phyloP scores from a whole-genome alignment of 2,888 invertebrate genomes.

The Spisula subtruncata region DNA sequence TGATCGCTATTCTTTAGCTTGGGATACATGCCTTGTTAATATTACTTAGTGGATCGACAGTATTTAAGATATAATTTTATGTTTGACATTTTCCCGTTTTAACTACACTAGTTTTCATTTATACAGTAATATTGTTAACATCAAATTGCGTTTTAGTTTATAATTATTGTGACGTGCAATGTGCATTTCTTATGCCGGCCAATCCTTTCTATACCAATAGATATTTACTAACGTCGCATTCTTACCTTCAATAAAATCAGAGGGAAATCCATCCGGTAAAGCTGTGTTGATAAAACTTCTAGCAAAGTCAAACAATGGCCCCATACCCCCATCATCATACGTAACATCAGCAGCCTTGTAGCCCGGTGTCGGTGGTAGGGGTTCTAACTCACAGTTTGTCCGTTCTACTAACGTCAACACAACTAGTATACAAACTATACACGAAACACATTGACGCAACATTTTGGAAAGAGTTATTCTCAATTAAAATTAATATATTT shows the following conservation, averaged over 20 bases:
- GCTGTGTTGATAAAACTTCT: constrained; percentile 71
- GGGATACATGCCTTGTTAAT: too few species aligned
- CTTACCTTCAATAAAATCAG: constrained; percentile 65
- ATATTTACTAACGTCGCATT: background rate
- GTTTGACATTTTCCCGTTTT: too few species aligned
- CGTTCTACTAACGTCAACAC: background rate
- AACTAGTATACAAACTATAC: background rate
- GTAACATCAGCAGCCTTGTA: constrained; percentile 58
- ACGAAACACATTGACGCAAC: background rate
- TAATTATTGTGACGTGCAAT: too few species aligned
- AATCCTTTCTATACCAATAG: too few species aligned
- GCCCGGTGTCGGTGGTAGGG: constrained; percentile 47
- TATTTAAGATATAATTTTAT: too few species aligned
- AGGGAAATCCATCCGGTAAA: constrained; percentile 65
- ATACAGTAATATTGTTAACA: too few species aligned
- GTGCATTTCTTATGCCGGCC: too few species aligned
- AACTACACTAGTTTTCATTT: too few species aligned
- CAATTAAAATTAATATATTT: background rate
- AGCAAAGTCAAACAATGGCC: constrained; percentile 70
- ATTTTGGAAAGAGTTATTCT: background rate
- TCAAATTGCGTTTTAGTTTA: too few species aligned
- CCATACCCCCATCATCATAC: constrained; percentile 72
- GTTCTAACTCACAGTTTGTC: constrained; percentile 20
- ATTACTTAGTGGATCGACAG: too few species aligned
- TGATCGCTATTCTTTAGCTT: too few species aligned